Conservation (phyloP, 2,797 vertebrate genomes). For the Ispidina lecontei region DNA sequence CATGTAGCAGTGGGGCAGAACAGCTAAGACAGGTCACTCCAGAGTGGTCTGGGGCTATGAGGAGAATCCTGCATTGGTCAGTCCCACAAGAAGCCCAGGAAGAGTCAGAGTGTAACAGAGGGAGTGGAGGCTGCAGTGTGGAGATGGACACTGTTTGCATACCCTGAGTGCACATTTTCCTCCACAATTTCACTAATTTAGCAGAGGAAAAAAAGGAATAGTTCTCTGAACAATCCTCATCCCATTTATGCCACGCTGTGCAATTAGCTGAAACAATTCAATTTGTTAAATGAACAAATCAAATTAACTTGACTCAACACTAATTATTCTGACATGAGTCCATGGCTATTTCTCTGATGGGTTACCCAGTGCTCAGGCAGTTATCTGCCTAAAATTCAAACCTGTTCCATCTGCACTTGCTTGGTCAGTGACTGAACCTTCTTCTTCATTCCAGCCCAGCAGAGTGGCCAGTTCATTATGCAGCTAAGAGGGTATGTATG, state of each 20-base stretch:
- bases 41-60: neutral
- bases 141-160: neutral
- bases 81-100: neutral
- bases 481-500: neutral
- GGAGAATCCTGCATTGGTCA: fast-evolving
- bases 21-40: neutral
- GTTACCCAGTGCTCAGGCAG: neutral
- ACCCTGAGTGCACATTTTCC: neutral
- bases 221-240: neutral
- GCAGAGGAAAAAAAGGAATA: neutral
- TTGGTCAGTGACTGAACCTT: neutral
- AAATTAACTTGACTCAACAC: constrained; percentile 1
- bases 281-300: constrained; percentile 52
- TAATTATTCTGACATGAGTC: neutral
- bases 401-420: neutral
- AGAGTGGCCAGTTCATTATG: neutral
- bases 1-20: fast-evolving
- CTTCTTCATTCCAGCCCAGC: neutral
- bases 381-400: neutral
- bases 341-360: neutral
- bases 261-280: constrained; percentile 38
- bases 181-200: neutral
- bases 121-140: neutral
- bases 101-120: neutral
- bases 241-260: neutral